Base-by-base conservation (phyloP, 2,888 invertebrate genomes). In the Cancer borealis region DNA sequence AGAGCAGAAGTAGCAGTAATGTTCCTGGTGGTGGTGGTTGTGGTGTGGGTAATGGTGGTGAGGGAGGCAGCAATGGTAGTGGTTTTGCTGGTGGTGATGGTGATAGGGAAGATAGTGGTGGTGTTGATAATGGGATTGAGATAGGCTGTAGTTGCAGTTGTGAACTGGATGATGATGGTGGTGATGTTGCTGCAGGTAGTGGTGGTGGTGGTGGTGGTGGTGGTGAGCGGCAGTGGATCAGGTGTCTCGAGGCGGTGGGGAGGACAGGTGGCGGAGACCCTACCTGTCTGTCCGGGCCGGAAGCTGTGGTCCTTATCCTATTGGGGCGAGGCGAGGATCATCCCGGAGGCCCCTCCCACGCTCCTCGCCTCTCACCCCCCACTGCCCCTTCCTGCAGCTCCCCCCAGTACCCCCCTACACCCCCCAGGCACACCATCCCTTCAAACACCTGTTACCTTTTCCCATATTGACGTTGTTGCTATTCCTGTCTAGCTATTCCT, bases 221-320 rank as follows among this genome's bases (percentile, higher is more conserved):
- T 30, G 79, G 79, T 26, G 26, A 30, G 30, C 30, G 12, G 26
- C 30, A 79, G 79, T 79, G 79, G 79, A 79, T 79, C 79, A 79
- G 79, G 79, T 79, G 79, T 79, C 79, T 30, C 79, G 79, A 21
- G 30, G 79, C 79, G 79, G 79, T 30, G 30, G 73, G 73, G 79
- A 79, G 79, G 79, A 79, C 79, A 79, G 79, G 79, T 79, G 79
- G 79, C 79, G 3, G 79, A 79, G 79, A 79, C 79, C 79, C 30
- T 79, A 79, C 79, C 79, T 79, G 79, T 79, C 79, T 79, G 79
- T 79, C 79, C 79, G 30, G 79, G 79, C 79, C 79, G 79, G 79
- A 79, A 79, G 79, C 79, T 79, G 79, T 30, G 79, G 79, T 79
- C 79, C 79, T 79, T 79, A 79, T 79, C 79, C 79, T 79, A 79